phyloP scores from a whole-genome alignment of 2,888 invertebrate species.

The Plebejus argus region DNA sequence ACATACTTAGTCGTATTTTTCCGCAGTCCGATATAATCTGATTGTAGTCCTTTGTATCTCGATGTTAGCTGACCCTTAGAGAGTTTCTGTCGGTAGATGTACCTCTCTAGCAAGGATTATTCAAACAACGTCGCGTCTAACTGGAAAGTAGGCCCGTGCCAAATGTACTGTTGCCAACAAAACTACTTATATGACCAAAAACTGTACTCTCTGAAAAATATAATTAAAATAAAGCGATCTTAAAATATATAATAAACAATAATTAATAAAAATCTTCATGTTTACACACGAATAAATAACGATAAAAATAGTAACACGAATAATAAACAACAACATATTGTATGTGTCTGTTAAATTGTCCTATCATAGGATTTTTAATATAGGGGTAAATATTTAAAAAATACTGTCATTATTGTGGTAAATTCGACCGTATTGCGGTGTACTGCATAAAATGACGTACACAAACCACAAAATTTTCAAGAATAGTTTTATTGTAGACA shows the following conservation, averaged over 20 bases:
- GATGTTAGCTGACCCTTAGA: background rate
- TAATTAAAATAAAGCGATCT: too few relatives aligned
- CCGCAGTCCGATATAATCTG: background rate
- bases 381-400: background rate
- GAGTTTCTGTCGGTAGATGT: background rate
- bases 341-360: too few relatives aligned
- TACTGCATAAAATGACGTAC: background rate
- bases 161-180: background rate
- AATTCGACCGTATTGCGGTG: background rate
- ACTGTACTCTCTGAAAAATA: too few relatives aligned
- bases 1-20: too few relatives aligned
- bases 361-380: too few relatives aligned
- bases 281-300: too few relatives aligned
- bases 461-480: background rate
- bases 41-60: too few relatives aligned
- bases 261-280: too few relatives aligned
- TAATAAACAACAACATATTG: too few relatives aligned
- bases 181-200: background rate
- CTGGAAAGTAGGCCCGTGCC: constrained; percentile 9
- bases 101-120: constrained; percentile 1
- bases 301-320: too few relatives aligned
- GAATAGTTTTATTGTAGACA: background rate
- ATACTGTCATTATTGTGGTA: background rate
- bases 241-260: too few relatives aligned
- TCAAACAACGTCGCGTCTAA: constrained; percentile 12